phyloP scores from a whole-genome alignment of 2,888 invertebrate species.

The Campopleginae sp. region DNA sequence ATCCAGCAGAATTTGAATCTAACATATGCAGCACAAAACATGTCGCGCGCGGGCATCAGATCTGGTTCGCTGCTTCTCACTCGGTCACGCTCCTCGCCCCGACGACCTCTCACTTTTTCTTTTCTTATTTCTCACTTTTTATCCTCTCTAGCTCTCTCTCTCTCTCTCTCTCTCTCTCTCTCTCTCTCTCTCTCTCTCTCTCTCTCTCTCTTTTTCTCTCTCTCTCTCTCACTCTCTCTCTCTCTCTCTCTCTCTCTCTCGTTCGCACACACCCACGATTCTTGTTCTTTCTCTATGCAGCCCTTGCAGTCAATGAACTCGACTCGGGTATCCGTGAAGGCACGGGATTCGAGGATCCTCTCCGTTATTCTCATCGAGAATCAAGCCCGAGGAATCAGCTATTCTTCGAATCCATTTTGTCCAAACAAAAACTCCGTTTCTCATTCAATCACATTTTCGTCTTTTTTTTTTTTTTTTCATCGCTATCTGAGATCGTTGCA shows the following conservation, averaged over 20 bases:
- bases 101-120: constrained; percentile 71
- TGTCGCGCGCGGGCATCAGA: constrained; percentile 63
- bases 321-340: constrained; percentile 60
- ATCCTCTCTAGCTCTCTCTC: constrained; percentile 44
- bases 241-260: constrained; percentile 38
- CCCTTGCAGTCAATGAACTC: constrained; percentile 80
- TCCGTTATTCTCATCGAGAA: constrained; percentile 44
- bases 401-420: background rate
- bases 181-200: constrained; percentile 70
- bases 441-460: background rate
- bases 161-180: constrained; percentile 30
- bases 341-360: constrained; percentile 54
- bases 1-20: background rate
- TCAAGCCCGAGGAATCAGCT: constrained; percentile 14
- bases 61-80: constrained; percentile 68
- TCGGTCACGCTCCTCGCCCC: constrained; percentile 75
- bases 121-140: constrained; percentile 61
- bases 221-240: constrained; percentile 35
- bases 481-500: too few relatives aligned
- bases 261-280: constrained; percentile 41
- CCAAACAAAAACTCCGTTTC: background rate
- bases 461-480: background rate
- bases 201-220: constrained; percentile 54
- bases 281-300: constrained; percentile 22
- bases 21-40: constrained; percentile 28